Conservation (phyloP, 2,888 invertebrate genomes). For the Marasmarcha lunaedactyla region DNA sequence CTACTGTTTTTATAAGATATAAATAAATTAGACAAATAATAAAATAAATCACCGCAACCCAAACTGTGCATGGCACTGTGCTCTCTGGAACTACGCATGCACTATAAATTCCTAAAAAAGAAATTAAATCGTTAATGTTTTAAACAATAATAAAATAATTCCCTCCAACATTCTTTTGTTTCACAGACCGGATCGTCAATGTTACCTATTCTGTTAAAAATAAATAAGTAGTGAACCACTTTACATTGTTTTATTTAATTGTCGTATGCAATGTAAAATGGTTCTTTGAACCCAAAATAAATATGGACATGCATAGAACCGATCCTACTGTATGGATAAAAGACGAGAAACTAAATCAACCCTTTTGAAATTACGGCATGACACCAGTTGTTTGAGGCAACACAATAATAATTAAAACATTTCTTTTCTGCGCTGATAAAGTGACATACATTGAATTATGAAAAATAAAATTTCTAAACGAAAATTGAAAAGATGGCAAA, state of each 20-base stretch:
- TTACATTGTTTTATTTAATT: too few relatives aligned
- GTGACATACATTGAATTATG: too few relatives aligned
- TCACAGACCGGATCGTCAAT: too few relatives aligned
- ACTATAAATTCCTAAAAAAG: constrained; percentile 32
- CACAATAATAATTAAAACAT: too few relatives aligned
- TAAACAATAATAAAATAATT: too few relatives aligned
- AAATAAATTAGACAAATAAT: constrained; percentile 21
- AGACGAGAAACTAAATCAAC: constrained; percentile 49
- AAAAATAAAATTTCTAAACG: too few relatives aligned
- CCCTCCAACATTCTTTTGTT: too few relatives aligned
- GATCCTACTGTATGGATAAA: constrained; percentile 24
- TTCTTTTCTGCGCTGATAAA: too few relatives aligned
- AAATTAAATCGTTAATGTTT: constrained; percentile 7
- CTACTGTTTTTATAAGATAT: constrained; percentile 27
- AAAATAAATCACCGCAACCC: constrained; percentile 56
- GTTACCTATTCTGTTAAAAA: too few relatives aligned
- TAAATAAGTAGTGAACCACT: too few relatives aligned
- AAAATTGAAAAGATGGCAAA: too few relatives aligned
- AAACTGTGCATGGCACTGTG: constrained; percentile 54
- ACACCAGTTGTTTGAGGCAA: constrained; percentile 38
- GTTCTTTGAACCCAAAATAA: constrained; percentile 9
- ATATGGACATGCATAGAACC: constrained; percentile 47
- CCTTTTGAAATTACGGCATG: constrained; percentile 65
- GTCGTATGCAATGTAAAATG: too few relatives aligned
- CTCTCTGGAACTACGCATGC: constrained; percentile 54